Percentiles rank a stretch among this genome's conserved stretches.
Conservation (phyloP, 2,113 vertebrate species). For the Merops nubicus region DNA sequence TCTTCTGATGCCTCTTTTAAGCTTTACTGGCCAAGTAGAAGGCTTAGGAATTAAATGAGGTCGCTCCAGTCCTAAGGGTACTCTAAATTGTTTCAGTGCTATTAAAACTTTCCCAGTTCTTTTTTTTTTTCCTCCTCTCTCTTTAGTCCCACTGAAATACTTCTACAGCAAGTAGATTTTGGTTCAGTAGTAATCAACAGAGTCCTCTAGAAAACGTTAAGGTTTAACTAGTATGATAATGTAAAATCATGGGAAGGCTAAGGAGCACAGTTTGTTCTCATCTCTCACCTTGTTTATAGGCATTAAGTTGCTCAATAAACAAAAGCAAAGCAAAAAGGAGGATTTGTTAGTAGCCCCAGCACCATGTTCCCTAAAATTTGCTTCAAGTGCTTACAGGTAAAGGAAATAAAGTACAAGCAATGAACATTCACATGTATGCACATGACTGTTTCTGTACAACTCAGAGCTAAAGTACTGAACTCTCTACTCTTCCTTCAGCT, state of each 20-base stretch:
- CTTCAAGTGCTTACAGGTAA: neutral
- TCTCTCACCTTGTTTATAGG: neutral
- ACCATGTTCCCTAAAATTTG: neutral
- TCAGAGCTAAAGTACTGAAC: neutral
- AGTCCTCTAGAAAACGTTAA: neutral
- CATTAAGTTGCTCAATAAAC: neutral
- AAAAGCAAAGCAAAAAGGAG: neutral
- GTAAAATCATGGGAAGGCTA: neutral
- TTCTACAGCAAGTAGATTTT: neutral
- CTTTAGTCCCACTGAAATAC: neutral
- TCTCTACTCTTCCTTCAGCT: neutral
- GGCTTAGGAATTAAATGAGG: constrained; percentile 64
- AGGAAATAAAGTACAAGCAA: neutral
- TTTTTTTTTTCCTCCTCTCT: neutral
- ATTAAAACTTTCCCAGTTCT: neutral
- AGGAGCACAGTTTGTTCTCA: neutral
- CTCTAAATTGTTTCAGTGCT: constrained; percentile 23
- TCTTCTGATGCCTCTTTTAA: constrained; percentile 44
- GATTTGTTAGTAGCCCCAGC: neutral
- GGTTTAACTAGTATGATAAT: neutral
- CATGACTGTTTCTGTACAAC: neutral
- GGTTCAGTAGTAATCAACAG: neutral
- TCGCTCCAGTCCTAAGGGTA: constrained; percentile 35
- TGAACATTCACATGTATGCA: rapidly evolving
- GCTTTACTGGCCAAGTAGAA: constrained; percentile 11